A percentile compares a stretch with the other conserved stretches of the same genome.
These are phyloP conservation scores for Rotaria socialis DNA, from an alignment of 2,888 invertebrate species.

Conservation along the genomic window DNA sequence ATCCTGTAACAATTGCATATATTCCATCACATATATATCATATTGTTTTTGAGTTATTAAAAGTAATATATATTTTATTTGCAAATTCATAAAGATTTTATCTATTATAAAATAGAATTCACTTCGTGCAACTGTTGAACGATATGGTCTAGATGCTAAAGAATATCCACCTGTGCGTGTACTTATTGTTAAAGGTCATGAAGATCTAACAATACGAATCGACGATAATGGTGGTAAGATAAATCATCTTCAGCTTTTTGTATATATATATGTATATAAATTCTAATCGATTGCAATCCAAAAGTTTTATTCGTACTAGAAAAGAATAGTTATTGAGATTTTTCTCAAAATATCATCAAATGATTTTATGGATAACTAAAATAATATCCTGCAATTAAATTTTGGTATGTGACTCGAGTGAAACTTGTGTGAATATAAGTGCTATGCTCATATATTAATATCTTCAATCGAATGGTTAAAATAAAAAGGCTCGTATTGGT, in stretches of 20 bases:
- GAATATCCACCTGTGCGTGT: conserved; percentile 79
- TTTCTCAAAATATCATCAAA: no score
- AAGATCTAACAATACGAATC: conserved; percentile 83
- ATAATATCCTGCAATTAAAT: no score
- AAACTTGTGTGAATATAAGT: no score
- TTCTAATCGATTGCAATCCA: no score
- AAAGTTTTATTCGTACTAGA: no score
- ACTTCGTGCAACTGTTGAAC: conserved; percentile 94
- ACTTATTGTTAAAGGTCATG: conserved; percentile 77
- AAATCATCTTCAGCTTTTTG: background rate
- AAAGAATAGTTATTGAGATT: no score
- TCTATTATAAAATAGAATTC: conserved; percentile 67
- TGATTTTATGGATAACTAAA: no score
- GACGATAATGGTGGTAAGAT: conserved; percentile 73
- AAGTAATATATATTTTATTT: conserved; percentile 58
- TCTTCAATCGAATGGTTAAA: no score
- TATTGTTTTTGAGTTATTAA: conserved; percentile 96
- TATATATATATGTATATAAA: no score
- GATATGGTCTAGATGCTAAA: conserved; percentile 67
- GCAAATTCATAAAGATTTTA: background rate
- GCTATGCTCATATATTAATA: no score
- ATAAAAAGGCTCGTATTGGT: no score
- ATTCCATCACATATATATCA: conserved; percentile 97
- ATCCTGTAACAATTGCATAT: conserved; percentile 77
- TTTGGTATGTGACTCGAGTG: no score